These are phyloP conservation scores for Cheilosia scutellata DNA, from an alignment of 2,888 invertebrate species.

Conservation along the genomic window DNA sequence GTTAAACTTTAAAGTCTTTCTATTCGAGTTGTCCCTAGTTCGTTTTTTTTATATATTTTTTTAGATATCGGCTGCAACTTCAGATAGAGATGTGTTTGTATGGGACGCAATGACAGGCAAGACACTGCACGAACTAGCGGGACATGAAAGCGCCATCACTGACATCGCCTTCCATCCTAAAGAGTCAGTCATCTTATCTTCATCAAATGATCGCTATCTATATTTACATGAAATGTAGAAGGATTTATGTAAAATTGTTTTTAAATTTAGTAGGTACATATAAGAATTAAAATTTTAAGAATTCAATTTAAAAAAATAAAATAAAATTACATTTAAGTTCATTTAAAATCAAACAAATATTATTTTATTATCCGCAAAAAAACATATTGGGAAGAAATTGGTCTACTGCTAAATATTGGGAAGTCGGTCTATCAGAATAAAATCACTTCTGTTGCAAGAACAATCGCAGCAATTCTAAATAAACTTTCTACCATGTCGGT, in stretches of 20 bases:
- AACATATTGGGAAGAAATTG: too few relatives aligned
- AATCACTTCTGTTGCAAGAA: too few relatives aligned
- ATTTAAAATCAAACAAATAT: too few relatives aligned
- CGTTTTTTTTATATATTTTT: slow-evolving; percentile 79
- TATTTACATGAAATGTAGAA: slow-evolving; percentile 89
- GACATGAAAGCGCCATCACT: slow-evolving; percentile 81
- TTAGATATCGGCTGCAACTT: slow-evolving; percentile 79
- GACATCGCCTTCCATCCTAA: slow-evolving; percentile 95
- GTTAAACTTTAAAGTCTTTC: not conserved
- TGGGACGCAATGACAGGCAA: not conserved
- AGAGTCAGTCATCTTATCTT: slow-evolving; percentile 96
- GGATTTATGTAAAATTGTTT: not conserved
- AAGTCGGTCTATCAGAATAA: too few relatives aligned
- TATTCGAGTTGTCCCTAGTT: not conserved
- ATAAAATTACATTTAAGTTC: too few relatives aligned
- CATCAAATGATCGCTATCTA: slow-evolving; percentile 97
- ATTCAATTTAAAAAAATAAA: too few relatives aligned
- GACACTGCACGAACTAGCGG: not conserved
- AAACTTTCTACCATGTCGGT: too few relatives aligned
- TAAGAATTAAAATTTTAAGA: too few relatives aligned
- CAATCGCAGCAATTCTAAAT: too few relatives aligned
- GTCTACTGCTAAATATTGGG: too few relatives aligned
- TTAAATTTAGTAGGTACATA: too few relatives aligned
- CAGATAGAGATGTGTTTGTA: not conserved
- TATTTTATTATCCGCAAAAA: too few relatives aligned